These are phyloP conservation scores for Euwallacea fornicatus DNA, from an alignment of 1,140 invertebrate species.

Conservation along the genomic window DNA sequence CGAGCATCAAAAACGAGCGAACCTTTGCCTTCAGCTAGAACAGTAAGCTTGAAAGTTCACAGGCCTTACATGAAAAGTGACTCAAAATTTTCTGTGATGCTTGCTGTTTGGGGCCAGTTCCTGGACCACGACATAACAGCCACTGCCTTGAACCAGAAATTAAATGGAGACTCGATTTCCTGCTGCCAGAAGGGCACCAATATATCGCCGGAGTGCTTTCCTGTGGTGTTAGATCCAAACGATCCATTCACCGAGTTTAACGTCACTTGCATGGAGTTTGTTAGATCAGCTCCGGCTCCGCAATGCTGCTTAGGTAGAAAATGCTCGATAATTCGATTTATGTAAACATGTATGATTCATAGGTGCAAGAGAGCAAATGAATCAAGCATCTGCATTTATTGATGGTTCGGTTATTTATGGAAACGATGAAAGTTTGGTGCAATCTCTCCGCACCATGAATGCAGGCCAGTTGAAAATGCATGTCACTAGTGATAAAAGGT, in stretches of 20 bases:
- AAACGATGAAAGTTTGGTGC: slow-evolving; percentile 58
- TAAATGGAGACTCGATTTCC: slow-evolving; percentile 66
- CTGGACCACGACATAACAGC: slow-evolving; percentile 93
- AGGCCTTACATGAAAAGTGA: slow-evolving; percentile 70
- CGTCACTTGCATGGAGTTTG: slow-evolving; percentile 80
- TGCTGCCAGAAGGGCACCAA: slow-evolving; percentile 57
- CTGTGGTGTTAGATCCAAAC: slow-evolving; percentile 65
- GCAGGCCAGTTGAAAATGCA: slow-evolving; percentile 68
- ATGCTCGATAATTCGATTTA: neutral
- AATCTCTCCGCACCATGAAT: slow-evolving; percentile 58
- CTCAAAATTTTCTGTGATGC: slow-evolving; percentile 75
- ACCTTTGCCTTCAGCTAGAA: slow-evolving; percentile 69
- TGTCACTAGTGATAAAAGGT: slow-evolving; percentile 63
- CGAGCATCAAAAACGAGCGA: slow-evolving; percentile 59
- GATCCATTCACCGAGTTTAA: slow-evolving; percentile 72
- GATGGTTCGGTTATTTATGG: slow-evolving; percentile 90
- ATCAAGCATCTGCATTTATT: slow-evolving; percentile 86
- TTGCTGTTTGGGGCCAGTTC: slow-evolving; percentile 93
- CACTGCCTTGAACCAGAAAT: slow-evolving; percentile 72
- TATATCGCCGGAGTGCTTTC: slow-evolving; percentile 79
- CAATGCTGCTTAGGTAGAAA: slow-evolving; percentile 70
- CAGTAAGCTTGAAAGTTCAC: slow-evolving; percentile 73
- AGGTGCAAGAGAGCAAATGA: slow-evolving; percentile 83
- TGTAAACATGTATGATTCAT: neutral
- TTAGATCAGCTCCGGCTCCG: slow-evolving; percentile 80